Evolutionary conservation across 2,888 invertebrate genomes (phyloP).

Genomic region (Calliopum simillimum): DNA sequence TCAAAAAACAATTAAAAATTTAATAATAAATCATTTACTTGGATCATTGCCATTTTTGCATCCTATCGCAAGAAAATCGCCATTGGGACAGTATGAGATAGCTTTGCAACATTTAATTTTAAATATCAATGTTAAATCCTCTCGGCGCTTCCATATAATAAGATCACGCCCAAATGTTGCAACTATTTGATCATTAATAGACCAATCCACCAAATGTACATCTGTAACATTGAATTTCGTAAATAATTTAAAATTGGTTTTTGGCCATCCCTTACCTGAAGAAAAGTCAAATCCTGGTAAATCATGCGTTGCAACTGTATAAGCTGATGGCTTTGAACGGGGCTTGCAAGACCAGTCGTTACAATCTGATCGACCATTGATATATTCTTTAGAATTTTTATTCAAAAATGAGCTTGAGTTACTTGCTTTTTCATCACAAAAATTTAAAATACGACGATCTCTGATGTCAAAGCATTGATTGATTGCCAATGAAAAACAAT

Average conservation of each 20-base stretch:
- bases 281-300: slow-evolving; percentile 55
- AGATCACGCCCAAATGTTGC: slow-evolving; percentile 62
- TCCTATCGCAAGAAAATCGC: slow-evolving; percentile 60
- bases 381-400: not conserved
- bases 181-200: slow-evolving; percentile 59
- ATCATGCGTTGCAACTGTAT: slow-evolving; percentile 61
- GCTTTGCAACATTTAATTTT: slow-evolving; percentile 53
- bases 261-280: slow-evolving; percentile 47
- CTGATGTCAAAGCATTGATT: slow-evolving; percentile 51
- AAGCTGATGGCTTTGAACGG: slow-evolving; percentile 56
- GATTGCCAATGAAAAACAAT: slow-evolving; percentile 50
- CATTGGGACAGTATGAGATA: slow-evolving; percentile 59
- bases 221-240: slow-evolving; percentile 42
- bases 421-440: slow-evolving; percentile 43
- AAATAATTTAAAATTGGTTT: not conserved
- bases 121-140: slow-evolving; percentile 58
- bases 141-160: slow-evolving; percentile 59
- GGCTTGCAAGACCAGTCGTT: slow-evolving; percentile 64
- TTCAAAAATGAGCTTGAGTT: slow-evolving; percentile 3
- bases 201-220: slow-evolving; percentile 64
- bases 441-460: slow-evolving; percentile 51
- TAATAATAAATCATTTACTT: slow-evolving; percentile 44
- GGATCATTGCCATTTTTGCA: slow-evolving; percentile 53
- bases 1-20: not conserved
- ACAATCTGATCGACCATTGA: slow-evolving; percentile 41